phyloP scores from a whole-genome alignment of 1,140 invertebrate species.

The Ephestia elutella region DNA sequence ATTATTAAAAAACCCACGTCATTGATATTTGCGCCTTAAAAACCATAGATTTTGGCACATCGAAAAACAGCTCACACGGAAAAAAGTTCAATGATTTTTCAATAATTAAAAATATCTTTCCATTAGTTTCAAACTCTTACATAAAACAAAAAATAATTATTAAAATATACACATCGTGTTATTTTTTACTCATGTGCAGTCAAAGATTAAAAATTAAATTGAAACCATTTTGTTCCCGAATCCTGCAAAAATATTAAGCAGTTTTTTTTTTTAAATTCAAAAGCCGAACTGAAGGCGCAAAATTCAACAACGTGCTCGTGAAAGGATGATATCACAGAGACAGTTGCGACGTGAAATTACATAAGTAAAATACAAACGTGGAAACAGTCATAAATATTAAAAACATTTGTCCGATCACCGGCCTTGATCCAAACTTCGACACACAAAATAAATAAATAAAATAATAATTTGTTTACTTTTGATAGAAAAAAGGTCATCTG shows the following conservation, averaged over 20 bases:
- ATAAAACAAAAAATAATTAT: too few species aligned
- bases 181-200: too few species aligned
- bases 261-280: not conserved
- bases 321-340: constrained; percentile 53
- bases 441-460: not conserved
- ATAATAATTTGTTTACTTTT: not conserved
- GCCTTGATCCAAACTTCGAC: not conserved
- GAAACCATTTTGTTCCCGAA: too few species aligned
- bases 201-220: too few species aligned
- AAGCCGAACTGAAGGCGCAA: not conserved
- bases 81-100: too few species aligned
- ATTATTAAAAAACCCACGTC: constrained; percentile 9
- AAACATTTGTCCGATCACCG: constrained; percentile 4
- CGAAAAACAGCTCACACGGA: not conserved
- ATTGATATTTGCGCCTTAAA: constrained; percentile 12
- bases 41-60: constrained; percentile 28
- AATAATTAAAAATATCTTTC: too few species aligned
- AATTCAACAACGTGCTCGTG: constrained; percentile 19
- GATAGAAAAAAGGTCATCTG: constrained; percentile 9
- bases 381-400: constrained; percentile 9
- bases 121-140: too few species aligned
- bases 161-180: too few species aligned
- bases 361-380: constrained; percentile 11
- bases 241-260: too few species aligned
- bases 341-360: constrained; percentile 27